A percentile compares a stretch with the other conserved stretches of the same genome.
Conservation (phyloP, 2,113 vertebrate species). For the Scopus umbretta region DNA sequence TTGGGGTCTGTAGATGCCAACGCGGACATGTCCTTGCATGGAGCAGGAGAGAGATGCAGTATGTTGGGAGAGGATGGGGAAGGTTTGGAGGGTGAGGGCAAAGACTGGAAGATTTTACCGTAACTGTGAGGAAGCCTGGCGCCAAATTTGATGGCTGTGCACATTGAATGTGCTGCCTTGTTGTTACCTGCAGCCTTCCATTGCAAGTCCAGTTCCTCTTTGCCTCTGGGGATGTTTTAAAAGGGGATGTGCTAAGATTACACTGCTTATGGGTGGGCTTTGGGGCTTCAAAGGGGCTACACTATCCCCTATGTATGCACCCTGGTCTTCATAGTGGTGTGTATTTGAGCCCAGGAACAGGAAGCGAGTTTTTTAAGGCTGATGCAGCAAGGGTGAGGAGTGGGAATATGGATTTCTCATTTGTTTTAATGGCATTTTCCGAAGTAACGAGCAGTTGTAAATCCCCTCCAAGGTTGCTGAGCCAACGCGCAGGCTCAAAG, state of each 20-base stretch:
- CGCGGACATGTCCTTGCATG: rapidly evolving
- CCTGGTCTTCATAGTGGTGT: rapidly evolving
- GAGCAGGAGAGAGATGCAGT: neutral
- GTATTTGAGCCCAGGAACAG: neutral
- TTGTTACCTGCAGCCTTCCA: rapidly evolving
- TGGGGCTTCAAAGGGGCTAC: neutral
- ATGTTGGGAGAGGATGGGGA: neutral
- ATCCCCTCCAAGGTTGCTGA: neutral
- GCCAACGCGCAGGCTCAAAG: rapidly evolving
- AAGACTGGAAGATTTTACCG: neutral
- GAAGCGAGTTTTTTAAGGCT: neutral
- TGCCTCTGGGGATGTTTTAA: neutral
- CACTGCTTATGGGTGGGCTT: neutral
- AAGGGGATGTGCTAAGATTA: neutral
- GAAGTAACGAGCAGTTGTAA: neutral
- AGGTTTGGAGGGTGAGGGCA: neutral
- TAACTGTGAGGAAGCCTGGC: neutral
- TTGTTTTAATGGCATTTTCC: neutral
- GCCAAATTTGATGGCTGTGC: neutral
- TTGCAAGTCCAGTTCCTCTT: neutral
- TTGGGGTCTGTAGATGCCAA: neutral
- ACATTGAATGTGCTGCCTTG: rapidly evolving
- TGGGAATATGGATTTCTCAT: neutral
- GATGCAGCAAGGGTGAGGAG: neutral
- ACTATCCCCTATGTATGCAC: rapidly evolving